Percentiles rank a stretch among this genome's conserved stretches.
Evolutionary conservation across 2,888 invertebrate species (phyloP).

Genomic region (Dexiosoma caninum): DNA sequence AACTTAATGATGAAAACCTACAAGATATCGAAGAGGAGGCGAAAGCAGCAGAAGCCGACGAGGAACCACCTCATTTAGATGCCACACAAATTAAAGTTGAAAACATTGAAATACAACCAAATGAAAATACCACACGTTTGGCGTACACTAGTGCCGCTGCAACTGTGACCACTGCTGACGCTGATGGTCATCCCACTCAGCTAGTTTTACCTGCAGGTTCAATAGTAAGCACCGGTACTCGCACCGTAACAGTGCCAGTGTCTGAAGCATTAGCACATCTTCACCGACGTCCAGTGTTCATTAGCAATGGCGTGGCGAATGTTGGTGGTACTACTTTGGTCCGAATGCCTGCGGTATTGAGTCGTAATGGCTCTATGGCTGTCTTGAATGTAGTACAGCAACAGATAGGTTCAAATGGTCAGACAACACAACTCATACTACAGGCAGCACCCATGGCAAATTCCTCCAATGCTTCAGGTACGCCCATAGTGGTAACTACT

Average conservation of each 20-base stretch:
- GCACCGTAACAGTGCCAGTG: constrained; percentile 70
- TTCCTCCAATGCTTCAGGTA: constrained; percentile 44
- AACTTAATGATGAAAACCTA: constrained; percentile 73
- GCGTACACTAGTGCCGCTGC: constrained; percentile 67
- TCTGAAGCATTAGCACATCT: constrained; percentile 71
- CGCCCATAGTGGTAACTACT: constrained; percentile 64
- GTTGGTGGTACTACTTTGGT: constrained; percentile 71
- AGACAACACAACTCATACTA: constrained; percentile 71
- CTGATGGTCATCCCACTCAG: constrained; percentile 67
- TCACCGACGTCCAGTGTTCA: constrained; percentile 74
- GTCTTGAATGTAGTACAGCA: constrained; percentile 73
- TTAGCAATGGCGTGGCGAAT: constrained; percentile 71
- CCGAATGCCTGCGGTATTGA: constrained; percentile 73
- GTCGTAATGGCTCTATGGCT: constrained; percentile 72
- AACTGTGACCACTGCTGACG: constrained; percentile 60
- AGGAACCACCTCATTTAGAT: constrained; percentile 66
- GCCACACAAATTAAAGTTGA: constrained; percentile 70
- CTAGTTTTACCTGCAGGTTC: constrained; percentile 72
- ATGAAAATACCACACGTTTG: constrained; percentile 65
- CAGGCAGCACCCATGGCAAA: constrained; percentile 67
- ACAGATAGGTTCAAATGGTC: constrained; percentile 64
- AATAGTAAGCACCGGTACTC: constrained; percentile 69
- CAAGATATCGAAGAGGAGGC: constrained; percentile 76
- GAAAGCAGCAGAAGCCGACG: constrained; percentile 73
- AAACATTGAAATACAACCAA: constrained; percentile 66